Base-by-base conservation (phyloP, 2,888 invertebrate genomes). In the Argynnis bischoffii region DNA sequence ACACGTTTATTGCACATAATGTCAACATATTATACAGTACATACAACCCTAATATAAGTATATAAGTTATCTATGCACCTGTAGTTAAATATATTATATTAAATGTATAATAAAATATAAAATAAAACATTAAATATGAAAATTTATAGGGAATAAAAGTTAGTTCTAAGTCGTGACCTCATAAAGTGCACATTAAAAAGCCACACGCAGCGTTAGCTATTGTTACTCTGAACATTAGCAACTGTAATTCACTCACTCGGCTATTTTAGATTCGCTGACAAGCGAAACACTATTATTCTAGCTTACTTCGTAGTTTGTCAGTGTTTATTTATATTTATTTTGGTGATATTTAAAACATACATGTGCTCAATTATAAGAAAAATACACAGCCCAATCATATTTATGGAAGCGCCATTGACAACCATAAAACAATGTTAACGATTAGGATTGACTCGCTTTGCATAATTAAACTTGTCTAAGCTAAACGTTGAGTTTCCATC, bases 261-360 rank as follows among this genome's bases (percentile, higher is more conserved):
- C 61, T 61, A 61, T 61, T 61, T 61, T 41, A 51, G 61, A 61
- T 61, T 16, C 61, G 51, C 61, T 61, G 61, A 61, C 61, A 61
- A 61, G 50, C 31, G 51, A 41, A 61, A 51, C 50, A 51, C 61
- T 18, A 51, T 51, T 61, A 51, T 61, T 31, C 4, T 35, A 51
- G 51, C 51, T 51, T 51, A 61, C 16, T 61, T 50, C 61, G 51
- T 50, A 6, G 16, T 51, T 35, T 18, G 48, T 61, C 50, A 16
- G 18, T 31, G 31, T 61, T 14, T 51, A n/a, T 35, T 35, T 61
- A 16, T 61, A 51, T 61, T 51, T 61, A 31, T 35, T 61, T 51
- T 18, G 18, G 11, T 41, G 35, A 41, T 11, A 41, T 41, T 41
- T 41, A 11, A 41, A 41, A 41, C 35, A 41, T 41, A 11, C 35